Percentiles rank a stretch among this genome's conserved stretches.
These are phyloP conservation scores for Dicyema japonicum DNA, from an alignment of 1,140 invertebrate genomes.

Conservation along the genomic window DNA sequence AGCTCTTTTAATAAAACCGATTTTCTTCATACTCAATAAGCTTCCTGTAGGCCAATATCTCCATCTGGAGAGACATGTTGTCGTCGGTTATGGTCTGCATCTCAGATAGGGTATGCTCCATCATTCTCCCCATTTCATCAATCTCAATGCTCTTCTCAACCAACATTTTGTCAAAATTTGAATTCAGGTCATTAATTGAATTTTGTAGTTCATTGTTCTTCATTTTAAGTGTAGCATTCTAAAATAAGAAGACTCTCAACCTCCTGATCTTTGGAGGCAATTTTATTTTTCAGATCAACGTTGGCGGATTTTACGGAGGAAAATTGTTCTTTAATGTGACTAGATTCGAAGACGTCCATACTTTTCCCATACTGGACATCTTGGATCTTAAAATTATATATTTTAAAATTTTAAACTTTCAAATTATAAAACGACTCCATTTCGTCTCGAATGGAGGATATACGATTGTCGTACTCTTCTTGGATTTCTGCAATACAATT, in stretches of 20 bases:
- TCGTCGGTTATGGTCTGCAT: constrained; percentile 18
- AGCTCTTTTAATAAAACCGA: too few species aligned
- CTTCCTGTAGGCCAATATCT: constrained; percentile 16
- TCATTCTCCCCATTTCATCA: constrained; percentile 11
- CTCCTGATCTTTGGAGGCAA: constrained; percentile 5
- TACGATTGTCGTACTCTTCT: constrained; percentile 20
- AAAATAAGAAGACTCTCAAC: constrained; percentile 2
- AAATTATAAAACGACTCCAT: constrained; percentile 15
- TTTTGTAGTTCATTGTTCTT: constrained; percentile 18
- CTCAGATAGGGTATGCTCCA: constrained; percentile 16
- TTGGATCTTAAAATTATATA: constrained; percentile 17
- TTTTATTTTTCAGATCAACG: constrained; percentile 21
- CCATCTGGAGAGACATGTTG: constrained; percentile 16
- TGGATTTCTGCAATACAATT: constrained; percentile 24
- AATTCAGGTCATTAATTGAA: constrained; percentile 13
- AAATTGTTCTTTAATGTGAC: constrained; percentile 17
- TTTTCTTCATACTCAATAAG: constrained; percentile 14
- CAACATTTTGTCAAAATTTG: constrained; percentile 5
- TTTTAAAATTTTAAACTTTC: too few species aligned
- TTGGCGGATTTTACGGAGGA: constrained; percentile 17
- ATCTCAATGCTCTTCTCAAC: constrained; percentile 10
- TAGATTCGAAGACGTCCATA: constrained; percentile 23
- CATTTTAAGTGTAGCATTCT: constrained; percentile 22
- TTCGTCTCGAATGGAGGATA: constrained; percentile 17
- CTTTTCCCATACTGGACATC: constrained; percentile 23